Evolutionary conservation across 64 coral and sea anemone genomes (phyloP).

Genomic region (Montipora foliosa): DNA sequence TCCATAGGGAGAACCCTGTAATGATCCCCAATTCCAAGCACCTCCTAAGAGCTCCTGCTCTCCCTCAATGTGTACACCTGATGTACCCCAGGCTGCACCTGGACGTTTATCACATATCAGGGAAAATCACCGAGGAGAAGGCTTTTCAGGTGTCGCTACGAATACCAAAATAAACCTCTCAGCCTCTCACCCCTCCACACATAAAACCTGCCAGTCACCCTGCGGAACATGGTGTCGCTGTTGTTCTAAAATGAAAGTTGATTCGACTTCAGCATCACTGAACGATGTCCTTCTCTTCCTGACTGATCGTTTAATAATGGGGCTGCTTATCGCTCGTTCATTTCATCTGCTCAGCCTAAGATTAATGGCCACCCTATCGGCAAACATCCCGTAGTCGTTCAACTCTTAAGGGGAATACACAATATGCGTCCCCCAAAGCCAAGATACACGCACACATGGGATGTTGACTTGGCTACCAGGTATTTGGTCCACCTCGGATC

Average conservation of each 20-base stretch:
- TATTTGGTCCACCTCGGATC: neutral
- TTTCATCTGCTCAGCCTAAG: constrained; percentile 15
- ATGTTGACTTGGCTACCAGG: neutral
- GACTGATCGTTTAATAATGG: constrained; percentile 3
- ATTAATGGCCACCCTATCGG: constrained; percentile 26
- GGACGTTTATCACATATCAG: constrained; percentile 30
- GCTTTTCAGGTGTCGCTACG: neutral
- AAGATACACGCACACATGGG: constrained; percentile 35
- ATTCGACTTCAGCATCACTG: constrained; percentile 21
- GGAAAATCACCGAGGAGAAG: constrained; percentile 37
- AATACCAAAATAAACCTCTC: constrained; percentile 14
- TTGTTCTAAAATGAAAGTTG: neutral
- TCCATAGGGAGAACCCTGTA: constrained; percentile 4
- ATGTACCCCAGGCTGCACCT: constrained; percentile 43
- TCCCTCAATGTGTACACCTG: neutral
- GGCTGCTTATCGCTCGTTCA: neutral
- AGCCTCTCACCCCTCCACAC: constrained; percentile 1
- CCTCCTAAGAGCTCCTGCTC: constrained; percentile 1
- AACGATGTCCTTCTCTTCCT: constrained; percentile 22
- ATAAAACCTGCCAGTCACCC: too few species aligned
- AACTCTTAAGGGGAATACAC: constrained; percentile 38
- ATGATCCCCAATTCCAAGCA: neutral
- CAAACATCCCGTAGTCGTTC: constrained; percentile 49
- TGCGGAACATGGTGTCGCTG: too few species aligned
- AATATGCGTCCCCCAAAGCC: constrained; percentile 28